Evolutionary conservation across 1,140 invertebrate species (phyloP).

Genomic region (Sinonovacula constricta): DNA sequence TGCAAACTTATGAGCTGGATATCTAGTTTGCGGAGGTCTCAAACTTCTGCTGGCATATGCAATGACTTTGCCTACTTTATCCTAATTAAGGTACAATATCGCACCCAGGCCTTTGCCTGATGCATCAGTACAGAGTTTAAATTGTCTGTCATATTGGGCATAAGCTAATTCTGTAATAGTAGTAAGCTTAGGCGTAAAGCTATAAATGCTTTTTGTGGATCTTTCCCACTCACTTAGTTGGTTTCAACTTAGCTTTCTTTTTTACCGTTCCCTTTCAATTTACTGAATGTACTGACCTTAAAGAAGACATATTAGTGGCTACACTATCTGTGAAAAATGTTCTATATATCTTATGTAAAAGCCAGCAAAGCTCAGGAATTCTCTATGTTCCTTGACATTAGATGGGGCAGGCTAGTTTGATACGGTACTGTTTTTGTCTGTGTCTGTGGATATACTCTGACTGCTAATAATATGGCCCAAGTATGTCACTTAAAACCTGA

Average conservation of each 20-base stretch:
- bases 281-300: too few species aligned
- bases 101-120: too few species aligned
- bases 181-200: neutral
- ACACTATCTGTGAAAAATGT: conserved; percentile 14
- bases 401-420: too few species aligned
- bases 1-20: conserved; percentile 1
- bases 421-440: neutral
- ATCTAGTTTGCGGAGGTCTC: neutral
- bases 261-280: too few species aligned
- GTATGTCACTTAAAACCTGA: neutral
- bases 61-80: too few species aligned
- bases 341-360: conserved; percentile 17
- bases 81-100: too few species aligned
- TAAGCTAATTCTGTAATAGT: conserved; percentile 3
- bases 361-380: conserved; percentile 23
- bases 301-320: conserved; percentile 15
- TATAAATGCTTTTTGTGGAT: neutral
- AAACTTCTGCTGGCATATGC: too few species aligned
- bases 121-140: neutral
- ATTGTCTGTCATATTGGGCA: neutral
- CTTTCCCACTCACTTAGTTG: too few species aligned
- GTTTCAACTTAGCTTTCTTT: too few species aligned
- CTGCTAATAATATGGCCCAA: neutral
- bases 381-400: too few species aligned
- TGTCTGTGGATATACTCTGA: conserved; percentile 1